Percentiles rank a stretch among this genome's conserved stretches.
These are phyloP conservation scores for Emydoidea blandingii DNA, from an alignment of 2,797 vertebrate genomes.

Conservation along the genomic window DNA sequence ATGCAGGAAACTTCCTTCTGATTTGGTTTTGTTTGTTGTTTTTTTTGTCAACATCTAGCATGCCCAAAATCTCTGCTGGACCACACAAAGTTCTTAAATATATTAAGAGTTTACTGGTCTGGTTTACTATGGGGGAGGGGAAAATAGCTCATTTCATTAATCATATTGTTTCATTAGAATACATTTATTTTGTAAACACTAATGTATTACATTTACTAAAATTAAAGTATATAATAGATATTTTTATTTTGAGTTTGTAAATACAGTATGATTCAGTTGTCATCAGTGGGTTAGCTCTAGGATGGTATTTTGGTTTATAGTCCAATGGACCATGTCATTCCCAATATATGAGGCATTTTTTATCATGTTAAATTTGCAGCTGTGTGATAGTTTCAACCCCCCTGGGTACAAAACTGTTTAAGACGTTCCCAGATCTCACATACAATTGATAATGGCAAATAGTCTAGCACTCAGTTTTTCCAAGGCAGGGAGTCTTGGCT, in stretches of 20 bases:
- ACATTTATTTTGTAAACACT: conserved; percentile 95
- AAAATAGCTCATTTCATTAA: conserved; percentile 52
- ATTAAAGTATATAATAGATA: conserved; percentile 91
- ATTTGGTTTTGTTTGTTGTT: neutral
- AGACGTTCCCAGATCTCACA: neutral
- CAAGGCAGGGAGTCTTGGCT: conserved; percentile 45
- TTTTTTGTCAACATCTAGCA: conserved; percentile 35
- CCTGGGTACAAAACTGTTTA: neutral
- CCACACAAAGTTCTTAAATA: conserved; percentile 63
- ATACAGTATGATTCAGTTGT: conserved; percentile 75
- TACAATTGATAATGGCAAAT: neutral
- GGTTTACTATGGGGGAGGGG: conserved; percentile 62
- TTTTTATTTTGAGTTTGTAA: conserved; percentile 84
- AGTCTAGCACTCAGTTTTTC: conserved; percentile 29
- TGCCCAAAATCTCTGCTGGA: conserved; percentile 17
- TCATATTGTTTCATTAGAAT: conserved; percentile 75
- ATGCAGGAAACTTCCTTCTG: conserved; percentile 41
- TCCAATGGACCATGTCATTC: conserved; percentile 75
- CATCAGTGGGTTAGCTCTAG: conserved; percentile 47
- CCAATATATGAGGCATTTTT: conserved; percentile 56
- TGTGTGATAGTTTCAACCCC: neutral
- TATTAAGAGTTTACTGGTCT: conserved; percentile 56
- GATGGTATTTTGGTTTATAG: conserved; percentile 57
- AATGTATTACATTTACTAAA: conserved; percentile 99
- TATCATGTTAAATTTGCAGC: conserved; percentile 62